Percentiles rank a stretch among this genome's conserved stretches.
Evolutionary conservation across 1,140 invertebrate species (phyloP).

Genomic region (Amyelois transitella): DNA sequence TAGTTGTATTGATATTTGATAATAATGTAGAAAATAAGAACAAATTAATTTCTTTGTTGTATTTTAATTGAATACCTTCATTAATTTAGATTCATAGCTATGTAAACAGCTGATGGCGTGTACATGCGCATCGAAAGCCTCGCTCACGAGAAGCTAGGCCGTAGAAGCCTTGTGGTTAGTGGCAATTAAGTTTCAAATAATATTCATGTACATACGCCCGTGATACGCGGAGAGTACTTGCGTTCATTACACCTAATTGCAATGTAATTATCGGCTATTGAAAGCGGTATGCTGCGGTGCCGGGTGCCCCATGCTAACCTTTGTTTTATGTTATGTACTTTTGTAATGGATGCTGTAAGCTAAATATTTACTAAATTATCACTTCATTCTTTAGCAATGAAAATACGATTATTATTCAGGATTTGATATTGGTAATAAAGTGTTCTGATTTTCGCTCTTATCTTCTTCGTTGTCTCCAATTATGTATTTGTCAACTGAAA

Average conservation of each 20-base stretch:
- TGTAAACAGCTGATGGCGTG: constrained; percentile 5
- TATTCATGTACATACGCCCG: constrained; percentile 27
- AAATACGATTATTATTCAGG: too few species aligned
- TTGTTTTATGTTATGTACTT: constrained; percentile 24
- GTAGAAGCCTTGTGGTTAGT: constrained; percentile 22
- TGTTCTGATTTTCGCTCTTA: too few species aligned
- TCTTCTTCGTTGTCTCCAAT: too few species aligned
- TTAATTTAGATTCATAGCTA: constrained; percentile 8
- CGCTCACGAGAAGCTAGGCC: constrained; percentile 5
- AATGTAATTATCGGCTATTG: constrained; percentile 56
- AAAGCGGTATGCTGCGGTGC: constrained; percentile 38
- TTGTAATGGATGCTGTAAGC: constrained; percentile 7
- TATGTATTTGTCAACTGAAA: too few species aligned
- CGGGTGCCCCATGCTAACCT: constrained; percentile 22
- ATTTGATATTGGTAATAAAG: too few species aligned
- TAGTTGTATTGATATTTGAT: constrained; percentile 45
- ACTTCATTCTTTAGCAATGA: not conserved
- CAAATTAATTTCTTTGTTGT: not conserved
- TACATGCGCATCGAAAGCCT: constrained; percentile 11
- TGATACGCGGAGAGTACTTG: constrained; percentile 37
- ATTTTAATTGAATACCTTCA: not conserved
- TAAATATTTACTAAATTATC: not conserved
- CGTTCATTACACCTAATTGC: constrained; percentile 60
- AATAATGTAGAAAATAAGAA: not conserved
- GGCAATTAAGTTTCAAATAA: constrained; percentile 47